Evolutionary conservation across 2,113 vertebrate species (phyloP).

Genomic region (Chrysochloris asiatica): DNA sequence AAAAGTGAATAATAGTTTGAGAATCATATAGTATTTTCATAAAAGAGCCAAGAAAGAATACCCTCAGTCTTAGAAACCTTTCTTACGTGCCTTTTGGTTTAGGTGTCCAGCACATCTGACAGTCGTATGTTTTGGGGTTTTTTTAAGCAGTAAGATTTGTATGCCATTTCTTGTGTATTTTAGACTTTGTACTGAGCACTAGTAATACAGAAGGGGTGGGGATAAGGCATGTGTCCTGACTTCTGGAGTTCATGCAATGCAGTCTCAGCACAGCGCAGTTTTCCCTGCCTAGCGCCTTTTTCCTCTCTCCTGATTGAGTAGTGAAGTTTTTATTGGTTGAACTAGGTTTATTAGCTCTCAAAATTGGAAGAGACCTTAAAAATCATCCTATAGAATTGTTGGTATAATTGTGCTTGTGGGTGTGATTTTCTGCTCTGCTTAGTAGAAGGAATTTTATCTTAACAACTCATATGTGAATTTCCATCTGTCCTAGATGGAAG

Average conservation of each 20-base stretch:
- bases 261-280: not conserved
- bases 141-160: not conserved
- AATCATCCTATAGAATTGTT: constrained; percentile 2
- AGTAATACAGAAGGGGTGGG: not conserved
- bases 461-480: constrained; percentile 48
- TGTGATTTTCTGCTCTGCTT: constrained; percentile 2
- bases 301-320: not conserved
- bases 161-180: not conserved
- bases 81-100: too few relatives aligned
- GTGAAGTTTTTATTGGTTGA: constrained; percentile 31
- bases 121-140: not conserved
- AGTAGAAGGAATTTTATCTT: constrained; percentile 44
- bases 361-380: constrained; percentile 31
- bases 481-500: constrained; percentile 92
- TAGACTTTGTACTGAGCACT: not conserved
- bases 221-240: not conserved
- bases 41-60: not conserved
- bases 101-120: not conserved
- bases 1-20: not conserved
- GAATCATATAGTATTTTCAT: not conserved
- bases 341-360: not conserved
- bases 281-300: not conserved
- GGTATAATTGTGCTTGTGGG: not conserved
- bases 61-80: too few relatives aligned
- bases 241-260: not conserved